Percentiles rank a stretch among this genome's conserved stretches.
Evolutionary conservation across 2,113 vertebrate species (phyloP).

Genomic region (Phaethornis superciliosus): DNA sequence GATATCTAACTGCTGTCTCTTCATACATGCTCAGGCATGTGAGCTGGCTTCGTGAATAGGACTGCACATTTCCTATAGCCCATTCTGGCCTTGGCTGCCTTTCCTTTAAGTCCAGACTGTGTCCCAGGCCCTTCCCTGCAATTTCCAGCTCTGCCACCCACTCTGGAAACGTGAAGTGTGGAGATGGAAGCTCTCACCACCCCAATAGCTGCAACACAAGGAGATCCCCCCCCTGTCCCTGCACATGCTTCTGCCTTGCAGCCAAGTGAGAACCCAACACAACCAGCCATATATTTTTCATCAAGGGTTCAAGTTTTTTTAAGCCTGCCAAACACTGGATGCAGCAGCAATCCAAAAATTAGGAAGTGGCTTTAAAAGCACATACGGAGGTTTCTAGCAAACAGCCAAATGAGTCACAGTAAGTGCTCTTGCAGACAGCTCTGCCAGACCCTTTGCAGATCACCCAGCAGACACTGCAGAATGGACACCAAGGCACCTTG

Average conservation of each 20-base stretch:
- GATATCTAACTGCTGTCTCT: background rate
- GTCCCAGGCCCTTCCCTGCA: background rate
- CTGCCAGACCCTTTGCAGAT: background rate
- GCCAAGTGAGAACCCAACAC: background rate
- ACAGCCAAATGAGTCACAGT: background rate
- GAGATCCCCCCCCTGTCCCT: background rate
- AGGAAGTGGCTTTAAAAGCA: background rate
- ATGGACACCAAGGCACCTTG: background rate
- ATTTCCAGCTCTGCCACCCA: background rate
- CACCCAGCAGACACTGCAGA: accelerated
- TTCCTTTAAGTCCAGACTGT: background rate
- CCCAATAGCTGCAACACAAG: background rate
- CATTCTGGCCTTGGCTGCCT: background rate
- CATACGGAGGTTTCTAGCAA: background rate
- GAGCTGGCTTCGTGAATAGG: background rate
- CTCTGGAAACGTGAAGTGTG: accelerated
- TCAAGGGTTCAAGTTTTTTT: background rate
- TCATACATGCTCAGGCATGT: background rate
- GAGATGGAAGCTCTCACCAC: background rate
- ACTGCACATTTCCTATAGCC: background rate
- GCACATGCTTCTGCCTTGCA: background rate
- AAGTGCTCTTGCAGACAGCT: background rate
- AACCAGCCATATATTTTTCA: background rate
- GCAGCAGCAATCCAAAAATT: background rate
- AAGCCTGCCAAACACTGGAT: background rate